Percentiles rank a stretch among this genome's conserved stretches.
Evolutionary conservation across 2,797 vertebrate genomes (phyloP).

Genomic region (Sylvia borin): DNA sequence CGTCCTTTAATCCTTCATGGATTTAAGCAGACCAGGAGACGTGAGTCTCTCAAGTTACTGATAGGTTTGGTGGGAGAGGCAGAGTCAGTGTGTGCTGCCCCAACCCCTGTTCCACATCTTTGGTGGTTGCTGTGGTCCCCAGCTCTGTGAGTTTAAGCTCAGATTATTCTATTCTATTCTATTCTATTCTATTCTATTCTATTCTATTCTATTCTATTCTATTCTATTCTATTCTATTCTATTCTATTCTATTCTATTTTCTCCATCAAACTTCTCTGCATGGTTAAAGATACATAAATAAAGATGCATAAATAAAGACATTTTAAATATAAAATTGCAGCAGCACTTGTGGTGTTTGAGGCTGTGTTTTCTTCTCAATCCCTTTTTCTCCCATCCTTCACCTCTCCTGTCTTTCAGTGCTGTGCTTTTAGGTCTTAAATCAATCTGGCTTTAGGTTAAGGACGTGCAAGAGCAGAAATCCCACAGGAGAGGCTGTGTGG

Average conservation of each 20-base stretch:
- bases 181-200: no score
- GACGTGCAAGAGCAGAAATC: neutral
- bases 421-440: neutral
- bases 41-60: accelerated
- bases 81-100: neutral
- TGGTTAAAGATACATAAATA: neutral
- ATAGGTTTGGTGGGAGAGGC: neutral
- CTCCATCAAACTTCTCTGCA: neutral
- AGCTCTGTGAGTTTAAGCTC: neutral
- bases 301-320: no score
- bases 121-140: neutral
- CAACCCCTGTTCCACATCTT: neutral
- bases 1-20: neutral
- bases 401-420: neutral
- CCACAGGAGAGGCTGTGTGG: neutral
- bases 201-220: no score
- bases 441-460: neutral
- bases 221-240: no score
- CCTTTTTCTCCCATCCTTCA: neutral
- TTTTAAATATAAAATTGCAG: neutral
- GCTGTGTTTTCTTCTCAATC: neutral
- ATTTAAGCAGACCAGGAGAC: neutral
- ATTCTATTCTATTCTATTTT: neutral
- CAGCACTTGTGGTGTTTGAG: neutral
- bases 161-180: neutral